phyloP scores from a whole-genome alignment of 92 coral and sea anemone genomes.

The Micromussa lordhowensis region DNA sequence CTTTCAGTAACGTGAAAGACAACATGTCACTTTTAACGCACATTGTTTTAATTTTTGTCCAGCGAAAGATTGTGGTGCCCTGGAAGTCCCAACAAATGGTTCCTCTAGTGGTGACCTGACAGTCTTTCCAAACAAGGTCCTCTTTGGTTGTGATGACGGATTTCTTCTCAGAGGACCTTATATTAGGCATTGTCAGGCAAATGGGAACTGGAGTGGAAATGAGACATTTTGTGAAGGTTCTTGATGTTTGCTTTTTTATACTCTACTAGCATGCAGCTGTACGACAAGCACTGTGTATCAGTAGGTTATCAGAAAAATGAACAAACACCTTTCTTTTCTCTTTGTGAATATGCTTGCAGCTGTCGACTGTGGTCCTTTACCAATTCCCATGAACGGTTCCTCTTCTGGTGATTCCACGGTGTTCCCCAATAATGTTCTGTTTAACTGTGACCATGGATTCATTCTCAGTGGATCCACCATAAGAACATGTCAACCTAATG shows the following conservation, averaged over 20 bases:
- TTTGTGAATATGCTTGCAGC: conserved; percentile 19
- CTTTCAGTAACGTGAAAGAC: neutral
- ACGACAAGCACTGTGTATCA: neutral
- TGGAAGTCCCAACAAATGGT: conserved; percentile 71
- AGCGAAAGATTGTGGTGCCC: conserved; percentile 79
- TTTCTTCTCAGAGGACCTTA: conserved; percentile 63
- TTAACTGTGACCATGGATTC: conserved; percentile 45
- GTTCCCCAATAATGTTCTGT: conserved; percentile 22
- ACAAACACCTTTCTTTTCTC: neutral
- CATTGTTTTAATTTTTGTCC: conserved; percentile 8
- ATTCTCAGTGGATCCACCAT: conserved; percentile 27
- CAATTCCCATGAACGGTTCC: conserved; percentile 32
- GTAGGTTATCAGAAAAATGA: no score
- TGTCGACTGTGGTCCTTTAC: conserved; percentile 57
- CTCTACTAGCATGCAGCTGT: neutral
- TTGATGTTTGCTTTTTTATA: neutral
- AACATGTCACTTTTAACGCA: neutral
- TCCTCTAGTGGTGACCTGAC: conserved; percentile 28
- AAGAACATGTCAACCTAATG: conserved; percentile 50
- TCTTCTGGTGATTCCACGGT: conserved; percentile 27
- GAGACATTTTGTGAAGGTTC: conserved; percentile 52
- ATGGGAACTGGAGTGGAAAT: conserved; percentile 58
- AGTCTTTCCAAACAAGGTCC: conserved; percentile 35
- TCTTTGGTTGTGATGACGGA: conserved; percentile 59
- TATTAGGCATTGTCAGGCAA: conserved; percentile 59